These are phyloP conservation scores for Anoncus sp. DNA, from an alignment of 2,888 invertebrate species.

Conservation along the genomic window DNA sequence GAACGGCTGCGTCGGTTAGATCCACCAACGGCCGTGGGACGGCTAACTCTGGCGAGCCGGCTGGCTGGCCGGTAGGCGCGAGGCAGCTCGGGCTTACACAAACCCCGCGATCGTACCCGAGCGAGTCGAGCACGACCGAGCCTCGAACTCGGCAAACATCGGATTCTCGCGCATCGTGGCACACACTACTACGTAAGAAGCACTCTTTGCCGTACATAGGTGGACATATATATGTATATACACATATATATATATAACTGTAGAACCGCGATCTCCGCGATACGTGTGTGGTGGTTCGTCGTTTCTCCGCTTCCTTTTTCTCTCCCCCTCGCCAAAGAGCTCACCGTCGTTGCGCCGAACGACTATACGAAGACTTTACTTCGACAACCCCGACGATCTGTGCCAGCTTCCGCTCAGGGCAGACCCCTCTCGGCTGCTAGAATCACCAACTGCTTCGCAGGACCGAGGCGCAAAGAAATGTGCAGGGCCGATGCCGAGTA, in stretches of 20 bases:
- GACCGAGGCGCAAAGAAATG: conserved; percentile 35
- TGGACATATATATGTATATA: not conserved
- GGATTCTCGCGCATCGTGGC: conserved; percentile 69
- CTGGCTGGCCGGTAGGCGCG: conserved; percentile 74
- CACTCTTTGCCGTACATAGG: conserved; percentile 12
- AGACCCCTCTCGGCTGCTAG: conserved; percentile 43
- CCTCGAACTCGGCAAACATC: conserved; percentile 76
- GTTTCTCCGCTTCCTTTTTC: conserved; percentile 26
- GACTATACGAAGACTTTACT: conserved; percentile 38
- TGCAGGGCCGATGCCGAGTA: conserved; percentile 23
- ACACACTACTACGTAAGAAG: conserved; percentile 15
- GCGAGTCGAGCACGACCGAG: conserved; percentile 74
- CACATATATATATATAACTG: not conserved
- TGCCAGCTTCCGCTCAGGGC: conserved; percentile 60
- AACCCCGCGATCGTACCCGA: conserved; percentile 56
- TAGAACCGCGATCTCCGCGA: conserved; percentile 21
- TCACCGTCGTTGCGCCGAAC: conserved; percentile 37
- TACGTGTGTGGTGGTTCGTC: conserved; percentile 32
- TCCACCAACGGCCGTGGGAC: conserved; percentile 79
- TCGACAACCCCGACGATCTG: conserved; percentile 58
- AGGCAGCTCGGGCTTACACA: conserved; percentile 45
- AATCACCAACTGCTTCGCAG: conserved; percentile 32
- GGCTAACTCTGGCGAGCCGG: conserved; percentile 79
- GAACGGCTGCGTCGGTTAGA: conserved; percentile 68
- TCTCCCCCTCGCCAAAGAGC: conserved; percentile 12